Base-by-base conservation (phyloP, 2,888 invertebrate species). In the Marronus borbonicus region DNA sequence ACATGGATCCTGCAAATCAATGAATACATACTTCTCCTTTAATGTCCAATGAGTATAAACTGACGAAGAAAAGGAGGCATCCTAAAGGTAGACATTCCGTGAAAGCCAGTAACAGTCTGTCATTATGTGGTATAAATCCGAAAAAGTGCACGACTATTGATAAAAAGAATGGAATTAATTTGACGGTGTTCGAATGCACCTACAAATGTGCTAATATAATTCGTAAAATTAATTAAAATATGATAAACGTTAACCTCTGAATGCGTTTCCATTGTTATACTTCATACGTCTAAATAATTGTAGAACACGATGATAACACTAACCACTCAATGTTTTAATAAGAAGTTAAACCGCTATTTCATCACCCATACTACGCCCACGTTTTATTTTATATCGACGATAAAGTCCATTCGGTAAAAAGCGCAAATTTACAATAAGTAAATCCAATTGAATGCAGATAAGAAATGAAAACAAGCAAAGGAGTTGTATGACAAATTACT, bases 11-110 rank as follows among this genome's bases (percentile, higher is more conserved):
- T 62, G 28, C 62, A 14, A 14, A 31, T 62, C 12, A 62, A 24
- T 31, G 12, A 62, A 24, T 62, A 14, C 66, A 24, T 44, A 66
- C 66, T 66, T 66, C 66, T 66, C 20, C 66, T 66, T 66, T 66
- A 44, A 66, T 39, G 10, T 66, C 66, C 39, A 66, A 3, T 7
- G 66, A 44, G 20, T 44, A 66, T 5, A 66, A 39, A 7, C 66
- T 44, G 49, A 66, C 44, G 12, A 66, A 66, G 17, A 66, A 39
- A n/a, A 66, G 24, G 8, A 66, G 44, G 8, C 66, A 66, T 49
- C 17, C 44, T 44, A 66, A 5, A 1, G 66, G 66, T 44, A 66
- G 12, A 44, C 66, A 66, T 49, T 66, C 44, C 17, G 66, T 44
- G 4, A 66, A 66, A 20, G 66, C 66, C 66, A 66, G 0, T 66